Evolutionary conservation across 2,888 invertebrate species (phyloP).

Genomic region (Agriotes lineatus): DNA sequence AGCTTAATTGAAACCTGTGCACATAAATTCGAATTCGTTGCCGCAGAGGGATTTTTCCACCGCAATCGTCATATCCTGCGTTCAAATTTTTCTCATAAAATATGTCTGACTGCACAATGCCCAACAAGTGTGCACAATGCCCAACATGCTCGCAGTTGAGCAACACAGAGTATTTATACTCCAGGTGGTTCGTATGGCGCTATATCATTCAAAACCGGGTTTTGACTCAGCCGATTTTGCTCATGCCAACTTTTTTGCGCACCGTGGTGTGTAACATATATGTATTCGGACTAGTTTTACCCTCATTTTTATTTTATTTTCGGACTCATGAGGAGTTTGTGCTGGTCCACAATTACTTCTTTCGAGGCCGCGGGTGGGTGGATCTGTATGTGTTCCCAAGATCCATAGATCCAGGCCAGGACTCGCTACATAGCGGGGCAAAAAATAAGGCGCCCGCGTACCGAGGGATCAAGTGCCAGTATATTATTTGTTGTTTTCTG

Average conservation of each 20-base stretch:
- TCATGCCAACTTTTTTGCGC: slow-evolving; percentile 38
- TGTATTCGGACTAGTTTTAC: slow-evolving; percentile 25
- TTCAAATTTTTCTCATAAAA: no score
- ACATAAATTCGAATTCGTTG: background rate
- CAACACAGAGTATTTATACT: slow-evolving; percentile 31
- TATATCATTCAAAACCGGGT: slow-evolving; percentile 35
- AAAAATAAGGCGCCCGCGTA: background rate
- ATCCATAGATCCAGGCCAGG: background rate
- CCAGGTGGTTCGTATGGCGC: slow-evolving; percentile 30
- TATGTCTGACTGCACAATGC: slow-evolving; percentile 7
- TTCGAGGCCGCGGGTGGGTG: slow-evolving; percentile 13
- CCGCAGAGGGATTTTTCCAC: background rate
- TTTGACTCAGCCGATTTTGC: slow-evolving; percentile 21
- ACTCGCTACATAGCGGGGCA: background rate
- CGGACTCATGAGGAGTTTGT: slow-evolving; percentile 13
- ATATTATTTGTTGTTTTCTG: slow-evolving; percentile 15
- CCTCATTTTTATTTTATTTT: slow-evolving; percentile 42
- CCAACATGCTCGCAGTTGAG: slow-evolving; percentile 24
- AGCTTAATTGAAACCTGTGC: background rate
- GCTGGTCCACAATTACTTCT: slow-evolving; percentile 7
- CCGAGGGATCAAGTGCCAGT: background rate
- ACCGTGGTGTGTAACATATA: slow-evolving; percentile 18
- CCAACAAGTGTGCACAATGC: slow-evolving; percentile 24
- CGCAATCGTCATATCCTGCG: background rate
- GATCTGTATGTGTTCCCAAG: background rate